A percentile compares a stretch with the other conserved stretches of the same genome.
These are phyloP conservation scores for Augiades crinisus DNA, from an alignment of 2,888 invertebrate species.

Conservation along the genomic window DNA sequence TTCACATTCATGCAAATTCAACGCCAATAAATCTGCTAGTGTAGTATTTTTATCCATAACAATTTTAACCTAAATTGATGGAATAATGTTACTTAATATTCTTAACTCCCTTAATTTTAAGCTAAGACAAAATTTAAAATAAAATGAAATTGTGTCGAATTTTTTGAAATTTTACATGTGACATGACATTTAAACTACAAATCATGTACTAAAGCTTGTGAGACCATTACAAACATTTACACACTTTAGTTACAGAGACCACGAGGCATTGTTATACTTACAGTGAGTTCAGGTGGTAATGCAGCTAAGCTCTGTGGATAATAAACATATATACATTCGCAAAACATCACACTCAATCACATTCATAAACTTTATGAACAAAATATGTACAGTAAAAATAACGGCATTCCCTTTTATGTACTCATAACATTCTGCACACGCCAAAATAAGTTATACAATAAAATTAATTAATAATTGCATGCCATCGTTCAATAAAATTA, in stretches of 20 bases:
- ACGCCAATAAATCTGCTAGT: conserved; percentile 92
- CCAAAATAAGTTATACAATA: conserved; percentile 7
- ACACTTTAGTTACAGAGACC: conserved; percentile 15
- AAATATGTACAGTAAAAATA: conserved; percentile 16
- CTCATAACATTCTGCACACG: conserved; percentile 14
- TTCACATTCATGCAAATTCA: conserved; percentile 97
- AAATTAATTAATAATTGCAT: conserved; percentile 16
- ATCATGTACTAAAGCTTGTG: conserved; percentile 9
- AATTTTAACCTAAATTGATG: conserved; percentile 88
- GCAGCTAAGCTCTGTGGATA: conserved; percentile 90
- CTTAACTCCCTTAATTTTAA: no score
- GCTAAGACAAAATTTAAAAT: neutral
- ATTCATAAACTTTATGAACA: conserved; percentile 34
- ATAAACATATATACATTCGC: conserved; percentile 77
- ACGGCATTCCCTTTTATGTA: conserved; percentile 13
- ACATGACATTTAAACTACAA: neutral
- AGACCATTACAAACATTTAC: neutral
- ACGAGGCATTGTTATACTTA: conserved; percentile 78
- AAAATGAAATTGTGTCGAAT: no score
- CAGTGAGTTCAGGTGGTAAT: conserved; percentile 89
- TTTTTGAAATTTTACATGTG: conserved; percentile 13
- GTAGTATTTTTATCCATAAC: conserved; percentile 97
- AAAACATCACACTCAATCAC: conserved; percentile 41
- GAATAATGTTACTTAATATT: no score
- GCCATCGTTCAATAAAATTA: conserved; percentile 11